Evolutionary conservation across 1,140 invertebrate genomes (phyloP).

Genomic region (Diprion similis): DNA sequence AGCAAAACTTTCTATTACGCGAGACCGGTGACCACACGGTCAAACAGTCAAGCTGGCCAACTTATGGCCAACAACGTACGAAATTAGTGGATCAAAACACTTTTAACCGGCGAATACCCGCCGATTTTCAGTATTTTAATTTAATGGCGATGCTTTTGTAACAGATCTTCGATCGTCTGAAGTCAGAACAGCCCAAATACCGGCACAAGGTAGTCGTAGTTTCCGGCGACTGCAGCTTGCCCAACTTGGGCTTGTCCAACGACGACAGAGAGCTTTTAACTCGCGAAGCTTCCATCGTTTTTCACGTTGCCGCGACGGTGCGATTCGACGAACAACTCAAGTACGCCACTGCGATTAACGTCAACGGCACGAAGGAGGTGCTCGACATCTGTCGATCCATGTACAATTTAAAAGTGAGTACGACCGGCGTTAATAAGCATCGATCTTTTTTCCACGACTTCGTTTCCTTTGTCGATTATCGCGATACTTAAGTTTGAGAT

Average conservation of each 20-base stretch:
- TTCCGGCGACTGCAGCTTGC: slow-evolving; percentile 69
- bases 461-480: too few relatives aligned
- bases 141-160: neutral
- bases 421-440: slow-evolving; percentile 24
- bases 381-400: slow-evolving; percentile 67
- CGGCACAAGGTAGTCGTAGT: slow-evolving; percentile 67
- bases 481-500: too few relatives aligned
- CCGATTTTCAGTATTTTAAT: too few relatives aligned
- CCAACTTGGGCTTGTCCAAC: slow-evolving; percentile 67
- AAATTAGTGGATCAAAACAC: too few relatives aligned
- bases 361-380: slow-evolving; percentile 66
- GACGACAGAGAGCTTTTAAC: slow-evolving; percentile 66
- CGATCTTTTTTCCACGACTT: neutral
- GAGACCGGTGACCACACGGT: neutral
- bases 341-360: slow-evolving; percentile 67
- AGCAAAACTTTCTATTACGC: neutral
- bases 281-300: slow-evolving; percentile 75
- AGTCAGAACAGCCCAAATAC: slow-evolving; percentile 52
- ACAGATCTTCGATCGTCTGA: slow-evolving; percentile 52
- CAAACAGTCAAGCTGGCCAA: slow-evolving; percentile 5
- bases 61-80: neutral
- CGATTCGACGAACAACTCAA: slow-evolving; percentile 85
- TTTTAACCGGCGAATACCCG: too few relatives aligned
- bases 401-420: slow-evolving; percentile 67
- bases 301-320: slow-evolving; percentile 88